Evolutionary conservation across 2,113 vertebrate species (phyloP).

Genomic region (Triplophysa rosa): DNA sequence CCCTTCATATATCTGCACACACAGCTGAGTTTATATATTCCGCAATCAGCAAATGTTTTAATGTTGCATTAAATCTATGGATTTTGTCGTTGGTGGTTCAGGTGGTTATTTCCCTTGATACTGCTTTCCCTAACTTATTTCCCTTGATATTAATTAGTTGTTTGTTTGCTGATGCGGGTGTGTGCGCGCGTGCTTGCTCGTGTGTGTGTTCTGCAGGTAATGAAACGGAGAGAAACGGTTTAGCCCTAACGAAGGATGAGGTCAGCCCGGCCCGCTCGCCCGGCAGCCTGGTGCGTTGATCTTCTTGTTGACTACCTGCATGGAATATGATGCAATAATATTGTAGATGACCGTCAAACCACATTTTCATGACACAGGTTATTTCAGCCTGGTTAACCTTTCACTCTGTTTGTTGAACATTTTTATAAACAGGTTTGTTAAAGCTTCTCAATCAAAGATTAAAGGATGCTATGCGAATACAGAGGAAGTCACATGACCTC

Average conservation of each 20-base stretch:
- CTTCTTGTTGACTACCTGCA: conserved; percentile 7
- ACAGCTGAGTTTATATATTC: not conserved
- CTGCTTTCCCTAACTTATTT: not conserved
- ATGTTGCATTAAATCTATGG: not conserved
- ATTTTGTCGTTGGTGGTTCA: not conserved
- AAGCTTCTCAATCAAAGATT: not conserved
- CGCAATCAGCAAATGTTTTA: not conserved
- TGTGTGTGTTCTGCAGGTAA: conserved; percentile 78
- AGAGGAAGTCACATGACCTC: not conserved
- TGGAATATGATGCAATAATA: not conserved
- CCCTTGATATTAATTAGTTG: conserved; percentile 7
- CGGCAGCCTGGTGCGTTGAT: conserved; percentile 79
- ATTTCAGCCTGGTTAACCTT: not conserved
- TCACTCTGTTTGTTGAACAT: too few species aligned
- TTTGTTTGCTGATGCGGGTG: conserved; percentile 37
- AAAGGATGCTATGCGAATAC: not conserved
- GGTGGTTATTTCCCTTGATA: not conserved
- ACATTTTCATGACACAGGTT: not conserved
- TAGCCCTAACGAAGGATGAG: conserved; percentile 77
- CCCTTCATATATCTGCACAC: not conserved
- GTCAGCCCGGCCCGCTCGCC: conserved; percentile 85
- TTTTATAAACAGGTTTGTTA: too few species aligned
- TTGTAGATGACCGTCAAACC: not conserved
- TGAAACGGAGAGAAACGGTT: conserved; percentile 81
- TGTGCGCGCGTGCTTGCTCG: conserved; percentile 55